These are phyloP conservation scores for Zeus faber DNA, from an alignment of 2,113 vertebrate genomes.

Conservation along the genomic window DNA sequence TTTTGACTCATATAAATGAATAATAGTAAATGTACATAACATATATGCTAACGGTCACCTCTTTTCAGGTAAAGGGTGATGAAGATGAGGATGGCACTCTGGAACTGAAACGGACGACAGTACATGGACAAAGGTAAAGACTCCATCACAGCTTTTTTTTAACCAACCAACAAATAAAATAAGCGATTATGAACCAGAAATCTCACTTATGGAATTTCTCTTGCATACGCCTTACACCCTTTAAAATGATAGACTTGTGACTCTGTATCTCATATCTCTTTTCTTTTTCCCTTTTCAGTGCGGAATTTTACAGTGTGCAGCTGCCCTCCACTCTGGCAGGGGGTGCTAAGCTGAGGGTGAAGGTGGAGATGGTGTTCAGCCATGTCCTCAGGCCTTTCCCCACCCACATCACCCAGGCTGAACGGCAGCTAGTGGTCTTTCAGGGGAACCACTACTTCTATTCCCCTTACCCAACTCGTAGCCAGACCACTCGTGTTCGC, in stretches of 20 bases:
- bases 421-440: constrained; percentile 95
- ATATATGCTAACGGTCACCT: background rate
- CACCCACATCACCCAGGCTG: constrained; percentile 91
- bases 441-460: constrained; percentile 97
- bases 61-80: constrained; percentile 85
- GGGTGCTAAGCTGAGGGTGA: constrained; percentile 81
- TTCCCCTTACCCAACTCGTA: constrained; percentile 87
- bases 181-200: too few relatives aligned
- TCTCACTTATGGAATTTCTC: too few relatives aligned
- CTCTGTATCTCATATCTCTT: too few relatives aligned
- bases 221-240: too few relatives aligned
- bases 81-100: constrained; percentile 89
- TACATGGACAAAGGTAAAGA: constrained; percentile 85
- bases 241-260: too few relatives aligned
- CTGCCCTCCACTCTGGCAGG: constrained; percentile 80
- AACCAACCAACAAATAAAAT: too few relatives aligned
- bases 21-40: too few relatives aligned
- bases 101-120: constrained; percentile 83
- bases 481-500: constrained; percentile 87
- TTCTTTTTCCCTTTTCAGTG: constrained; percentile 69
- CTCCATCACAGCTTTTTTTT: background rate
- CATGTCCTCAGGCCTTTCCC: constrained; percentile 92
- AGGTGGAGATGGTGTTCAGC: constrained; percentile 87
- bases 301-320: constrained; percentile 86
- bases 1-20: too few relatives aligned